Percentiles rank a stretch among this genome's conserved stretches.
phyloP scores from a whole-genome alignment of 2,888 invertebrate genomes.

The Pammene fasciana region DNA sequence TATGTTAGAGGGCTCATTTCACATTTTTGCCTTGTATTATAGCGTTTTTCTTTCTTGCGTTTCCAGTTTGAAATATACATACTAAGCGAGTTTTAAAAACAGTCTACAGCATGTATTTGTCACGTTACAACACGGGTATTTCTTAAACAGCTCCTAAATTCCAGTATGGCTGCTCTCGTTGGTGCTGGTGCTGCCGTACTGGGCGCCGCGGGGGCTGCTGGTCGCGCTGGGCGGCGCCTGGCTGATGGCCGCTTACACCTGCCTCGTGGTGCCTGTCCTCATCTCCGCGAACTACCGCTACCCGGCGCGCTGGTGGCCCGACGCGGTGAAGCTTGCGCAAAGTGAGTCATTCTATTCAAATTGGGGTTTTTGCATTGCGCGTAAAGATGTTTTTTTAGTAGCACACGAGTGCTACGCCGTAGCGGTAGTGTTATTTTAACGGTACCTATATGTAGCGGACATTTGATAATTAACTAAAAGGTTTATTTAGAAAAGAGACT shows the following conservation, averaged over 20 bases:
- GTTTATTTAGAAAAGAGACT: no score
- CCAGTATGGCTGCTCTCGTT: slow-evolving; percentile 87
- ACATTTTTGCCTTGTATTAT: no score
- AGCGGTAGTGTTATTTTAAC: neutral
- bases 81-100: no score
- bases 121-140: neutral
- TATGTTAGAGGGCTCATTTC: no score
- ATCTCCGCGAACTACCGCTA: slow-evolving; percentile 88
- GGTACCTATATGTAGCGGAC: neutral
- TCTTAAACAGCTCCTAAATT: neutral
- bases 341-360: slow-evolving; percentile 66
- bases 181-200: slow-evolving; percentile 85
- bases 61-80: no score
- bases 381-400: neutral
- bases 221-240: slow-evolving; percentile 85
- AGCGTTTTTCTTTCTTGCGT: no score
- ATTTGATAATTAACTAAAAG: no score
- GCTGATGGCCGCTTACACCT: slow-evolving; percentile 86
- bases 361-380: neutral
- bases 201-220: slow-evolving; percentile 84
- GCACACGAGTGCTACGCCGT: neutral
- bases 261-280: slow-evolving; percentile 86
- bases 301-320: slow-evolving; percentile 85
- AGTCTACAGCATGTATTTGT: no score
- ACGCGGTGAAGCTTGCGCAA: slow-evolving; percentile 80